A percentile compares a stretch with the other conserved stretches of the same genome.
Evolutionary conservation across 2,797 vertebrate genomes (phyloP).

Genomic region (Protonibea diacanthus): DNA sequence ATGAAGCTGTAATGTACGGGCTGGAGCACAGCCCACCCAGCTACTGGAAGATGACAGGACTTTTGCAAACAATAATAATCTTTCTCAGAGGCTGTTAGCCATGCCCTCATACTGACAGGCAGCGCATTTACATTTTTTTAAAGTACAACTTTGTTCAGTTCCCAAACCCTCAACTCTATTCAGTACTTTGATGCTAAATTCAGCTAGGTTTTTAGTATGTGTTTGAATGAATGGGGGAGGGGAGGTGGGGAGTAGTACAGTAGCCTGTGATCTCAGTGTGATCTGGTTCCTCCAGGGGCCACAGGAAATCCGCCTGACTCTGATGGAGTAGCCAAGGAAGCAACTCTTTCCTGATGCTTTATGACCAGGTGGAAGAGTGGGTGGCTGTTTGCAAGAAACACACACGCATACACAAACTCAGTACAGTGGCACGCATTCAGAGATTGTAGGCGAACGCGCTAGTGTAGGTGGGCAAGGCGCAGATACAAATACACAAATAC

Average conservation of each 20-base stretch:
- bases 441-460: slow-evolving; percentile 20
- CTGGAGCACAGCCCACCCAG: slow-evolving; percentile 53
- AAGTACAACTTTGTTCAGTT: slow-evolving; percentile 22
- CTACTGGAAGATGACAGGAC: slow-evolving; percentile 47
- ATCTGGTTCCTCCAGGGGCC: slow-evolving; percentile 62
- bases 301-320: slow-evolving; percentile 77
- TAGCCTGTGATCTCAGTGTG: slow-evolving; percentile 75
- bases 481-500: neutral
- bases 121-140: slow-evolving; percentile 2
- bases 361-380: slow-evolving; percentile 72
- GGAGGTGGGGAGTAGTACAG: slow-evolving; percentile 6
- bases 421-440: slow-evolving; percentile 5
- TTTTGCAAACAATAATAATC: slow-evolving; percentile 41
- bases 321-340: slow-evolving; percentile 72
- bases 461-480: slow-evolving; percentile 21
- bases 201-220: slow-evolving; percentile 29
- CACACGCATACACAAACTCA: slow-evolving; percentile 1
- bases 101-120: neutral
- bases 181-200: slow-evolving; percentile 44
- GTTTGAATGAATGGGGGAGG: neutral
- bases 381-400: slow-evolving; percentile 14
- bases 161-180: neutral
- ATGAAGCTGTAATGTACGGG: slow-evolving; percentile 65
- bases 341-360: slow-evolving; percentile 70
- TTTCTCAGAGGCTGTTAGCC: slow-evolving; percentile 26